Evolutionary conservation across 2,888 invertebrate genomes (phyloP).

Genomic region (Barypeithes pellucidus): DNA sequence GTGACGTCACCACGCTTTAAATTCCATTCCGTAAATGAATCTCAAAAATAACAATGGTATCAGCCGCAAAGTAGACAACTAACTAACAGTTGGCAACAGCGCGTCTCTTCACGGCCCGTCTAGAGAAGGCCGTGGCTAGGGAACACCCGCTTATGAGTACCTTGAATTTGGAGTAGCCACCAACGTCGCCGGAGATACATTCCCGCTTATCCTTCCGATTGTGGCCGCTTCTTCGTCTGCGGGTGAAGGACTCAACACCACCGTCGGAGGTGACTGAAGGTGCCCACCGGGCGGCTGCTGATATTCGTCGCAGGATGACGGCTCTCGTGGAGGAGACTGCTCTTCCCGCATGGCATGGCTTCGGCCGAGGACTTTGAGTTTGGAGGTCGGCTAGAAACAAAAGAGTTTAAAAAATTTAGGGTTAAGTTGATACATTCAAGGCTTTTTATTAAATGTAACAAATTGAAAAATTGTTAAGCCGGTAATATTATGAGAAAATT

Average conservation of each 20-base stretch:
- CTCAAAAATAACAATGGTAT: too few relatives aligned
- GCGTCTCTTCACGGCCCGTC: too few relatives aligned
- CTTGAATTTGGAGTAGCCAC: constrained; percentile 58
- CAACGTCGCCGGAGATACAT: constrained; percentile 60
- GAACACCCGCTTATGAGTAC: too few relatives aligned
- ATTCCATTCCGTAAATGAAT: too few relatives aligned
- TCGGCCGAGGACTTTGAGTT: constrained; percentile 88
- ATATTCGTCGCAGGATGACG: constrained; percentile 53
- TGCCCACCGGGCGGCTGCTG: constrained; percentile 17
- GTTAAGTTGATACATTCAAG: too few relatives aligned
- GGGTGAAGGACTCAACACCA: constrained; percentile 59
- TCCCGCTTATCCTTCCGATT: constrained; percentile 27
- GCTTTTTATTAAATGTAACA: too few relatives aligned
- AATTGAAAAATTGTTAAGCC: too few relatives aligned
- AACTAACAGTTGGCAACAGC: too few relatives aligned
- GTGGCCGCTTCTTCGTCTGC: constrained; percentile 35
- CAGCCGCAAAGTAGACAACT: too few relatives aligned
- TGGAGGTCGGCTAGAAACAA: constrained; percentile 76
- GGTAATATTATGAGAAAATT: too few relatives aligned
- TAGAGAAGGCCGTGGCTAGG: too few relatives aligned
- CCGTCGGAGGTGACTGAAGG: constrained; percentile 51
- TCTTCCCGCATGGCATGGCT: constrained; percentile 94
- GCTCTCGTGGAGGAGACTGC: constrained; percentile 75
- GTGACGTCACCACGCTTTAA: too few relatives aligned
- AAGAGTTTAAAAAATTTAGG: neutral